phyloP scores from a whole-genome alignment of 2,888 invertebrate genomes.

The Stegophylla sp. region DNA sequence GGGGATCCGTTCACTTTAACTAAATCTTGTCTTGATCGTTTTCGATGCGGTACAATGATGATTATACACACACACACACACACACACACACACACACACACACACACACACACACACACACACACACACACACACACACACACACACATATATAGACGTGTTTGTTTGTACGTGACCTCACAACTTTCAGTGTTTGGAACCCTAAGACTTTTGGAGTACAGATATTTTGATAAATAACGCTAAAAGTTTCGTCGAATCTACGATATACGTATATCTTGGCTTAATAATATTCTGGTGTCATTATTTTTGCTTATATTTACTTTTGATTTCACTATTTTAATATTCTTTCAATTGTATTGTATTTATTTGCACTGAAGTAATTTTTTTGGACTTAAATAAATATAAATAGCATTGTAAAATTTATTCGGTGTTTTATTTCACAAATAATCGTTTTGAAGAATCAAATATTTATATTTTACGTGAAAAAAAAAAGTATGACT shows the following conservation, averaged over 20 bases:
- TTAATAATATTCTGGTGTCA: background rate
- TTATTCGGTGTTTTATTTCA: too few relatives aligned
- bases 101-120: too few relatives aligned
- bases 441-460: too few relatives aligned
- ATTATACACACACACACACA: background rate
- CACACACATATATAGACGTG: background rate
- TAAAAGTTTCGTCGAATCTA: background rate
- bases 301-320: too few relatives aligned
- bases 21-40: background rate
- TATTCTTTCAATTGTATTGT: too few relatives aligned
- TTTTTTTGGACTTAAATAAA: too few relatives aligned
- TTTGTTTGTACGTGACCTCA: conserved; percentile 21
- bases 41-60: background rate
- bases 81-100: too few relatives aligned
- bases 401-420: too few relatives aligned
- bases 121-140: background rate
- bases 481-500: too few relatives aligned
- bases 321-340: too few relatives aligned
- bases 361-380: too few relatives aligned
- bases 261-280: background rate
- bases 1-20: background rate
- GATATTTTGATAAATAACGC: background rate
- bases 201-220: background rate
- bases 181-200: conserved; percentile 11
- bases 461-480: too few relatives aligned